Percentiles rank a stretch among this genome's conserved stretches.
phyloP scores from a whole-genome alignment of 2,888 invertebrate species.

The Osmoderma eremita region DNA sequence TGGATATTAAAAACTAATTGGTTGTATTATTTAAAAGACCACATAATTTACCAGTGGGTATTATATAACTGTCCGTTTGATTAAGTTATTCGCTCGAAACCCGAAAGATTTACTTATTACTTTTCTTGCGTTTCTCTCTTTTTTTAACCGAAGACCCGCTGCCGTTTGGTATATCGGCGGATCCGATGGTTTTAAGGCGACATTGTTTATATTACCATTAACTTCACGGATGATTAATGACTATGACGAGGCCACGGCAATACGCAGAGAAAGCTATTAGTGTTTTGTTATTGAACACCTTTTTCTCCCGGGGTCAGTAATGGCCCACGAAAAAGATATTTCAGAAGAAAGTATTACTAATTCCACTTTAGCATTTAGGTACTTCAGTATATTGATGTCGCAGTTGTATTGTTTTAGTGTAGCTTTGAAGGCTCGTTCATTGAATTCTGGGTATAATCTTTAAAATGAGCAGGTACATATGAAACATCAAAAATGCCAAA shows the following conservation, averaged over 20 bases:
- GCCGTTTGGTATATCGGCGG: constrained; percentile 26
- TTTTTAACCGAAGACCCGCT: constrained; percentile 13
- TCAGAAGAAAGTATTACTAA: constrained; percentile 33
- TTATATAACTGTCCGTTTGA: constrained; percentile 38
- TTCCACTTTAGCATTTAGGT: not conserved
- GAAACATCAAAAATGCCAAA: no score
- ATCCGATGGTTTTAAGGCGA: constrained; percentile 34
- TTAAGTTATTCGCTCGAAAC: constrained; percentile 35
- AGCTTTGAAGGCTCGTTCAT: not conserved
- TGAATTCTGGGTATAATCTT: no score
- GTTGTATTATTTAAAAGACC: constrained; percentile 40
- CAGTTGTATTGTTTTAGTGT: not conserved
- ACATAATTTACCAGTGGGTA: constrained; percentile 35
- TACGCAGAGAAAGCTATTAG: constrained; percentile 32
- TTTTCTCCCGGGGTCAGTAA: constrained; percentile 22
- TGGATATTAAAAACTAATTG: constrained; percentile 42
- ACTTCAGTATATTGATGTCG: not conserved
- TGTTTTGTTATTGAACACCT: constrained; percentile 38
- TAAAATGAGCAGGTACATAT: no score
- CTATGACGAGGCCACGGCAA: constrained; percentile 24
- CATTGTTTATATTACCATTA: constrained; percentile 38
- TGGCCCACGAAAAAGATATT: constrained; percentile 29
- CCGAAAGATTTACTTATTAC: constrained; percentile 37
- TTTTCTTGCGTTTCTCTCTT: constrained; percentile 29
- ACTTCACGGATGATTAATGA: constrained; percentile 37